Conservation (phyloP, 1,140 invertebrate species). For the Pachypeltis micranthus region DNA sequence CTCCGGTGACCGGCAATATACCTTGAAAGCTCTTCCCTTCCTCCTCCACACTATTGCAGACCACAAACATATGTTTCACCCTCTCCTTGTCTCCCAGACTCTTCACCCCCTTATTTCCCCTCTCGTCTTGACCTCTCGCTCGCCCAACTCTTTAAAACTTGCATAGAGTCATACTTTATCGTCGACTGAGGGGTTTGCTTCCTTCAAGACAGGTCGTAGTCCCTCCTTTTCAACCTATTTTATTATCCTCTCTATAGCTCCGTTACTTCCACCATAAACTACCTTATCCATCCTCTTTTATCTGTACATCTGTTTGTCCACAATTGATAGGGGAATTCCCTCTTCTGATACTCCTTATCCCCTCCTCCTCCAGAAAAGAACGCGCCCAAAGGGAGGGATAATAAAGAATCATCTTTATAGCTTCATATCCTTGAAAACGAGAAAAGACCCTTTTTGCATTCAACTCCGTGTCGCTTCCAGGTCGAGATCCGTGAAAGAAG, state of each 20-base stretch:
- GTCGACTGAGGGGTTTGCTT: neutral
- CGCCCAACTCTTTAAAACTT: neutral
- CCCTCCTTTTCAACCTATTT: neutral
- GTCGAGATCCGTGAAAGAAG: no score
- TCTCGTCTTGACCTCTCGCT: neutral
- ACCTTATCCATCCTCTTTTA: neutral
- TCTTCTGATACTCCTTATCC: neutral
- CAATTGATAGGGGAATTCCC: neutral
- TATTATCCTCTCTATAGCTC: neutral
- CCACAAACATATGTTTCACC: neutral
- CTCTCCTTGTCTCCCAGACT: neutral
- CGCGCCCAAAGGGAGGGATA: neutral
- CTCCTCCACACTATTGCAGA: neutral
- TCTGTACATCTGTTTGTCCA: neutral
- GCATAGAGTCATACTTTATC: neutral
- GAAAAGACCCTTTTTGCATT: no score
- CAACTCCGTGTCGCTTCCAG: no score
- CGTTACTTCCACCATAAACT: neutral
- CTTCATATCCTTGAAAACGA: no score
- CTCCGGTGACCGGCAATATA: conserved; percentile 7
- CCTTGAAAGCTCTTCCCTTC: neutral
- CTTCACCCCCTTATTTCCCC: neutral
- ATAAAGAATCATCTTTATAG: neutral
- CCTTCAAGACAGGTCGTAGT: neutral
- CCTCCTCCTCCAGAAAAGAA: neutral